Evolutionary conservation across 2,888 invertebrate species (phyloP).

Genomic region (Spialia ferax): DNA sequence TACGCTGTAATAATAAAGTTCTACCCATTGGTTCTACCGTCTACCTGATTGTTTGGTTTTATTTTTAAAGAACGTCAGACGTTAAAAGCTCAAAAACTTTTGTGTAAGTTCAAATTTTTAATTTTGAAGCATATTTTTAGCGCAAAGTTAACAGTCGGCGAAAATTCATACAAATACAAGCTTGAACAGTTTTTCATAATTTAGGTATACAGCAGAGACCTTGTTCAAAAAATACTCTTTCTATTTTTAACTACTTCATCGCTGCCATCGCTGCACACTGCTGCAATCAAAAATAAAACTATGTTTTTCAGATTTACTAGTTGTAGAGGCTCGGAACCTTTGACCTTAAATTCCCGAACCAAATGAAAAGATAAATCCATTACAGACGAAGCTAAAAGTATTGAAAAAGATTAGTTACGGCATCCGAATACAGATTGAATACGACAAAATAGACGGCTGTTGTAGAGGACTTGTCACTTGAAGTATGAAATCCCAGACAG

Average conservation of each 20-base stretch:
- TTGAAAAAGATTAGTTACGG: not conserved
- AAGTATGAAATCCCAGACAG: slow-evolving; percentile 10
- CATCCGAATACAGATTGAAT: slow-evolving; percentile 9
- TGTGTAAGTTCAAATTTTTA: not conserved
- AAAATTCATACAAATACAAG: slow-evolving; percentile 12
- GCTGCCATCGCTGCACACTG: slow-evolving; percentile 14
- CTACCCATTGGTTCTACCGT: too few species aligned
- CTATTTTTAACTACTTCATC: slow-evolving; percentile 29
- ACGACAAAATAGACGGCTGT: not conserved
- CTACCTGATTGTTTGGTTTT: too few species aligned
- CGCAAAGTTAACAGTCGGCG: not conserved
- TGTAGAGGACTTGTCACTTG: not conserved
- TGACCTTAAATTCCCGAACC: not conserved
- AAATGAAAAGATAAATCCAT: not conserved
- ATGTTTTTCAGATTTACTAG: not conserved
- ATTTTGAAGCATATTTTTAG: not conserved
- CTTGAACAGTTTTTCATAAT: slow-evolving; percentile 24
- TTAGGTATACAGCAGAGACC: slow-evolving; percentile 21
- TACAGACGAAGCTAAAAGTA: not conserved
- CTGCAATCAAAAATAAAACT: slow-evolving; percentile 21
- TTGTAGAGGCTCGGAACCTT: not conserved
- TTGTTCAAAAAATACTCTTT: slow-evolving; percentile 31
- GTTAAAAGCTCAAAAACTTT: not conserved
- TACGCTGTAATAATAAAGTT: too few species aligned
- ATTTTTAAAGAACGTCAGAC: too few species aligned